These are phyloP conservation scores for Mercenaria mercenaria DNA, from an alignment of 1,140 invertebrate genomes.

Conservation along the genomic window DNA sequence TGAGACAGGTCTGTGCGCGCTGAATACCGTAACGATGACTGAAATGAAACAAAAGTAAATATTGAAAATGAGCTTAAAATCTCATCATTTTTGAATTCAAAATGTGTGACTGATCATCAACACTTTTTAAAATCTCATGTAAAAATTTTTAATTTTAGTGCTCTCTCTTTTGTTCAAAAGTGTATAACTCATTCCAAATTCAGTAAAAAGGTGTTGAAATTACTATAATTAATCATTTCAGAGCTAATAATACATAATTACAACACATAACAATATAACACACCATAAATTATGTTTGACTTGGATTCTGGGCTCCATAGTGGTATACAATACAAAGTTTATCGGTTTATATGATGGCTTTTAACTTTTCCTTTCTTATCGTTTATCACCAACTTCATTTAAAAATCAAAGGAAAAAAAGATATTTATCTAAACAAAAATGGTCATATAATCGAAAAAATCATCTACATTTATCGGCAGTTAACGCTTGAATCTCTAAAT, in stretches of 20 bases:
- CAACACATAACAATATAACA: too few relatives aligned
- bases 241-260: too few relatives aligned
- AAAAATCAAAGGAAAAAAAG: background rate
- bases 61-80: too few relatives aligned
- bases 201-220: too few relatives aligned
- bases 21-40: slow-evolving; percentile 45
- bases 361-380: background rate
- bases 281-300: background rate
- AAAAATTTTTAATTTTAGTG: too few relatives aligned
- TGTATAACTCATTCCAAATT: too few relatives aligned
- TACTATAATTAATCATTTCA: too few relatives aligned
- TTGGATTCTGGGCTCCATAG: background rate
- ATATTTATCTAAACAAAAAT: background rate
- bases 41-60: background rate
- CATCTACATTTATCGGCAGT: background rate
- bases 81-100: too few relatives aligned
- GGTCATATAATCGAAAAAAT: background rate
- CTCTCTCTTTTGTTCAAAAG: too few relatives aligned
- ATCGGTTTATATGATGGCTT: background rate
- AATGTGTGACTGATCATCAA: too few relatives aligned
- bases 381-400: background rate
- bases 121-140: too few relatives aligned
- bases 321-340: background rate
- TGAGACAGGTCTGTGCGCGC: background rate
- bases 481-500: background rate